phyloP scores from a whole-genome alignment of 2,113 vertebrate genomes.

The Sialia sialis region DNA sequence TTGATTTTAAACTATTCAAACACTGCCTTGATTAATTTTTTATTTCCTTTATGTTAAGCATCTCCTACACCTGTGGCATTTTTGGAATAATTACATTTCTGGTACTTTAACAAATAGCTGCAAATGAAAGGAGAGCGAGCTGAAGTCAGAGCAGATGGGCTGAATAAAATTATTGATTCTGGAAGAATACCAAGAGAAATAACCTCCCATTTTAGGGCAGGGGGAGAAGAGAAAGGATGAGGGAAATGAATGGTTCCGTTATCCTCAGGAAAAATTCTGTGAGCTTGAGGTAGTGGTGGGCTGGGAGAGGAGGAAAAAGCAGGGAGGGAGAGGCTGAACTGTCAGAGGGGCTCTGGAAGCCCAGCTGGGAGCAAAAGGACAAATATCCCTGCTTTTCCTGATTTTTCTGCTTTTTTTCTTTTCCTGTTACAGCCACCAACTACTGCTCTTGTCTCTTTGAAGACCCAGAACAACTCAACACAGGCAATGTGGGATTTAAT shows the following conservation, averaged over 20 bases:
- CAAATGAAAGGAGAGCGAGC: neutral
- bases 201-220: neutral
- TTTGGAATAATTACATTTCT: neutral
- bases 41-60: neutral
- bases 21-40: neutral
- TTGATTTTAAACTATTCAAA: neutral
- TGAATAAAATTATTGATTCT: neutral
- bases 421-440: too few relatives aligned
- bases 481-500: neutral
- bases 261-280: neutral
- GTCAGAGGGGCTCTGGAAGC: neutral
- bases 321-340: accelerated
- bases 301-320: neutral
- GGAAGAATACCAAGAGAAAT: neutral
- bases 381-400: too few relatives aligned
- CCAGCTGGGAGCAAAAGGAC: too few relatives aligned
- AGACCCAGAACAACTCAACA: too few relatives aligned
- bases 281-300: neutral
- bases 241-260: neutral
- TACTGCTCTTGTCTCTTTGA: too few relatives aligned
- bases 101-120: neutral
- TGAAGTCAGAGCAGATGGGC: constrained; percentile 29
- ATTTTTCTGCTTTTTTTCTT: too few relatives aligned
- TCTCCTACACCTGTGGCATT: constrained; percentile 9
- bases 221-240: neutral